Evolutionary conservation across 2,888 invertebrate species (phyloP).

Genomic region (Periphyllus acericola): DNA sequence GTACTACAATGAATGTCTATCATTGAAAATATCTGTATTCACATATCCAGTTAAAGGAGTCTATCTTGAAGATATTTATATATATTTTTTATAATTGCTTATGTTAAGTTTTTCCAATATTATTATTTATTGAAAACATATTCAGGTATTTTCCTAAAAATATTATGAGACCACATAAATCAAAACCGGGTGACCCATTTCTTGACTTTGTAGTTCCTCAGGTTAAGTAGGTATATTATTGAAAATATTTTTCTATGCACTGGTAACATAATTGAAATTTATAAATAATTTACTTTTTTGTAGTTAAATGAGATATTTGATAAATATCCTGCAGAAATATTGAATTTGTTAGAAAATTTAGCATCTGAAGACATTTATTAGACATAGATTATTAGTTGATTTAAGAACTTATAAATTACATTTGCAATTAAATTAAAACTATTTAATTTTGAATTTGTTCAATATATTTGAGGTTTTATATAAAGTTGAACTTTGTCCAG

Average conservation of each 20-base stretch:
- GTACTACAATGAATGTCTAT: constrained; percentile 80
- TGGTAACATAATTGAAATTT: not conserved
- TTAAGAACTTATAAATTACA: constrained; percentile 74
- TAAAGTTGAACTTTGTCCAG: no score
- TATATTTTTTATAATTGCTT: not conserved
- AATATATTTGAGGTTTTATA: no score
- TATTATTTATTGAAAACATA: not conserved
- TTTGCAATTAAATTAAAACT: no score
- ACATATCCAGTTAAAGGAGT: constrained; percentile 85
- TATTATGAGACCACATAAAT: constrained; percentile 12
- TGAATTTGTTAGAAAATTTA: constrained; percentile 73
- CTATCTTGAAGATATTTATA: constrained; percentile 80
- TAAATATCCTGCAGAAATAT: constrained; percentile 71
- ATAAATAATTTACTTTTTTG: constrained; percentile 2
- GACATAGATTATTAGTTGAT: constrained; percentile 80
- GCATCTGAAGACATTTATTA: constrained; percentile 77
- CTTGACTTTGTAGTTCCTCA: constrained; percentile 47
- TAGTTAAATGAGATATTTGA: constrained; percentile 56
- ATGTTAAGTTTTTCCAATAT: not conserved
- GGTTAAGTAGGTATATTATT: constrained; percentile 59
- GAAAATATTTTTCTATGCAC: not conserved
- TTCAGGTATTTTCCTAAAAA: constrained; percentile 60
- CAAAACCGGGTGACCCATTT: constrained; percentile 52
- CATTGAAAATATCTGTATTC: constrained; percentile 84
- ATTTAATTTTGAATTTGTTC: no score